A percentile compares a stretch with the other conserved stretches of the same genome.
Evolutionary conservation across 2,113 vertebrate genomes (phyloP).

Genomic region (Recurvirostra avosetta): DNA sequence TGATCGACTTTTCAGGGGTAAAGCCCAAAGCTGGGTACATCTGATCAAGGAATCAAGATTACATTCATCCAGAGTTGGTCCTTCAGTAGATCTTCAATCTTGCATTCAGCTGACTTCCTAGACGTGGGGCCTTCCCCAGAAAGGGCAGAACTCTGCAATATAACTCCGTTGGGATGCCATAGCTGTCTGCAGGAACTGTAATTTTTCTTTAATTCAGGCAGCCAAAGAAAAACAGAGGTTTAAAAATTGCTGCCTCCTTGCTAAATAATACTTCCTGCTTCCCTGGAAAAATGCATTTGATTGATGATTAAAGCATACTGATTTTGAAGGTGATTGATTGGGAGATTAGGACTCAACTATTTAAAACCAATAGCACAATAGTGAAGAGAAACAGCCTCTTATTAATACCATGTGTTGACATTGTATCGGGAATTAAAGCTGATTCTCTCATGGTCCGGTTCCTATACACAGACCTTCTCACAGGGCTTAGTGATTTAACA

Average conservation of each 20-base stretch:
- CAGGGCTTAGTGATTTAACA: neutral
- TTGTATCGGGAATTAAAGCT: neutral
- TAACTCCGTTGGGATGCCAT: neutral
- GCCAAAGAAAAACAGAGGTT: neutral
- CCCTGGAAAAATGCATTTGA: neutral
- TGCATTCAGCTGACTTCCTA: neutral
- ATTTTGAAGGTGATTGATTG: slow-evolving; percentile 15
- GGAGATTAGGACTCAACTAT: neutral
- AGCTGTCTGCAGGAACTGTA: neutral
- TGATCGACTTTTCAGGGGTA: neutral
- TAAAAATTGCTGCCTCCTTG: neutral
- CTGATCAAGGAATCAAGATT: neutral
- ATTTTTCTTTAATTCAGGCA: neutral
- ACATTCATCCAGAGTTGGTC: neutral
- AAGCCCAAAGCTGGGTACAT: neutral
- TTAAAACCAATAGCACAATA: neutral
- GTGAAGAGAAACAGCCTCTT: neutral
- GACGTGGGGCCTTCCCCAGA: neutral
- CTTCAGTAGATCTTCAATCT: neutral
- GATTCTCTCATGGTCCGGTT: neutral
- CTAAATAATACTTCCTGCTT: neutral
- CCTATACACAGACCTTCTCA: neutral
- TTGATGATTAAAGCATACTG: neutral
- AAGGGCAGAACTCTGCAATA: neutral
- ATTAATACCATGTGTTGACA: neutral